These are phyloP conservation scores for Panagrolaimus sp. DNA, from an alignment of 1,140 invertebrate species.

Conservation along the genomic window DNA sequence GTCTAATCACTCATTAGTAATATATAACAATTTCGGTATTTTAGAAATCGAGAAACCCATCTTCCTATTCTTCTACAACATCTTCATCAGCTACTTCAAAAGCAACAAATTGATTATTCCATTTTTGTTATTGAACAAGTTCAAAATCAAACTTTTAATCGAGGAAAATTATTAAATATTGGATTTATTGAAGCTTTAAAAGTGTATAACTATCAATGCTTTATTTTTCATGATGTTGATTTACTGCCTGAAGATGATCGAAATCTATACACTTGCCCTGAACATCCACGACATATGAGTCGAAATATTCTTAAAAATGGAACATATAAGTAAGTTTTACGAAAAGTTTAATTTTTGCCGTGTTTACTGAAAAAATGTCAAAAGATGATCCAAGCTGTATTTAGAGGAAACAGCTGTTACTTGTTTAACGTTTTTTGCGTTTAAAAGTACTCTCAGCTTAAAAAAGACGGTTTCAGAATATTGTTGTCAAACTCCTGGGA, in stretches of 20 bases:
- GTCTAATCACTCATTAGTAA: too few relatives aligned
- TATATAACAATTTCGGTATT: too few relatives aligned
- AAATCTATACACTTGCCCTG: conserved; percentile 84
- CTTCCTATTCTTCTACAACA: conserved; percentile 57
- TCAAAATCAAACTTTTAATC: conserved; percentile 70
- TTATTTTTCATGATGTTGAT: conserved; percentile 86
- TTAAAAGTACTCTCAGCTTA: too few relatives aligned
- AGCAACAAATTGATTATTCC: conserved; percentile 73
- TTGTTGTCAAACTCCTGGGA: too few relatives aligned
- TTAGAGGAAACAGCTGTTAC: too few relatives aligned
- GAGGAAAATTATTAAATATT: conserved; percentile 85
- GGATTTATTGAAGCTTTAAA: conserved; percentile 66
- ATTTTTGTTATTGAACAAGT: conserved; percentile 85
- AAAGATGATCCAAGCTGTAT: too few relatives aligned
- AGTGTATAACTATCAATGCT: conserved; percentile 68
- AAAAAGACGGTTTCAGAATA: too few relatives aligned
- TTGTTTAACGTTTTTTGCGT: too few relatives aligned
- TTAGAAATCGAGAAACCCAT: conserved; percentile 47
- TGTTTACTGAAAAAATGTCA: too few relatives aligned
- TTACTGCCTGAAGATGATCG: conserved; percentile 78
- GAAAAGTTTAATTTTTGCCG: too few relatives aligned
- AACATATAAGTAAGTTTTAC: conserved; percentile 71
- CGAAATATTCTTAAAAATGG: conserved; percentile 85
- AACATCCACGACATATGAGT: conserved; percentile 76
- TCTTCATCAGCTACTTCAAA: conserved; percentile 51